Percentiles rank a stretch among this genome's conserved stretches.
These are phyloP conservation scores for Anarhynchus alexandrinus DNA, from an alignment of 2,113 vertebrate species.

Conservation along the genomic window DNA sequence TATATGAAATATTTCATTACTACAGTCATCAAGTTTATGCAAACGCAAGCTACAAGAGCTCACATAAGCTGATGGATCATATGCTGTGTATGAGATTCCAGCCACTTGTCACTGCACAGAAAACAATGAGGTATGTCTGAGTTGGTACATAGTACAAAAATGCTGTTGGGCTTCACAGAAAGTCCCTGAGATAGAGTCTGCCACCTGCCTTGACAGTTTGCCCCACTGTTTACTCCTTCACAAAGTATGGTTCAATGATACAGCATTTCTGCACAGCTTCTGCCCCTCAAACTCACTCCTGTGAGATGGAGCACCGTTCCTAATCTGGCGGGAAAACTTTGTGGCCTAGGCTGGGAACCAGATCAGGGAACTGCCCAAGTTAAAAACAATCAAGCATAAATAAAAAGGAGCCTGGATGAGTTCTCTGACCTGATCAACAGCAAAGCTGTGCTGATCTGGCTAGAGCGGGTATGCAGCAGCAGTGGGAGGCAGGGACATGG, in stretches of 20 bases:
- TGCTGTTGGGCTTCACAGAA: neutral
- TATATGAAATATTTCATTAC: neutral
- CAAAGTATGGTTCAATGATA: neutral
- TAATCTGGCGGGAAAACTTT: neutral
- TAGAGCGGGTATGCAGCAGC: neutral
- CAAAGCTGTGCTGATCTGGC: neutral
- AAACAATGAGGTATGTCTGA: neutral
- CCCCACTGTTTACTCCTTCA: neutral
- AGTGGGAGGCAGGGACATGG: fast-evolving
- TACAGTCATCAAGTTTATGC: neutral
- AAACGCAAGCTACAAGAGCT: neutral
- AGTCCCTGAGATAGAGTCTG: neutral
- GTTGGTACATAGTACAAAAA: neutral
- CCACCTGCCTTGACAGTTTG: neutral
- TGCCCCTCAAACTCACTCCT: neutral
- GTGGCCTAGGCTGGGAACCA: neutral
- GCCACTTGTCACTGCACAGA: neutral
- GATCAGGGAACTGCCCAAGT: neutral
- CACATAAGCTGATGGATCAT: neutral
- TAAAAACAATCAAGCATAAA: neutral
- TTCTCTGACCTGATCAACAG: neutral
- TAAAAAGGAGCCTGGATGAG: neutral
- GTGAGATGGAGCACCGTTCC: neutral
- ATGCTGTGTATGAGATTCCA: fast-evolving
- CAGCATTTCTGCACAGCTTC: neutral